Evolutionary conservation across 2,797 vertebrate species (phyloP).

Genomic region (Thalassophryne amazonica): DNA sequence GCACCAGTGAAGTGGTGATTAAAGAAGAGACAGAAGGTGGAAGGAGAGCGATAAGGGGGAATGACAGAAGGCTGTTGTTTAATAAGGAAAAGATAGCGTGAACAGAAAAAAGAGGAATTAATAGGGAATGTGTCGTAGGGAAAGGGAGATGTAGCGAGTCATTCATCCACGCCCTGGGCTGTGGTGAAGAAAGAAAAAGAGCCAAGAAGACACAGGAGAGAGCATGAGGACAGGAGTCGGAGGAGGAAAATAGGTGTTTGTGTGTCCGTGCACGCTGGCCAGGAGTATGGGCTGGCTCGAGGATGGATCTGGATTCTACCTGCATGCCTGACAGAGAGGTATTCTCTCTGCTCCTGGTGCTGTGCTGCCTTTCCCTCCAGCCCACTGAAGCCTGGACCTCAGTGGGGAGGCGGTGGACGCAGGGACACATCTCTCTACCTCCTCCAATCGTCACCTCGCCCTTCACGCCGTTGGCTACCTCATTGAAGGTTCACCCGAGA

Average conservation of each 20-base stretch:
- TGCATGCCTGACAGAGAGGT: slow-evolving; percentile 30
- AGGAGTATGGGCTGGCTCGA: slow-evolving; percentile 39
- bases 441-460: slow-evolving; percentile 5
- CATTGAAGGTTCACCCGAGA: slow-evolving; percentile 23
- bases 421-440: slow-evolving; percentile 33
- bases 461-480: slow-evolving; percentile 27
- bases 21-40: slow-evolving; percentile 56
- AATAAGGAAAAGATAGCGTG: slow-evolving; percentile 39
- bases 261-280: slow-evolving; percentile 20
- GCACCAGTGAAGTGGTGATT: slow-evolving; percentile 58
- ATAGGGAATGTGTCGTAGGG: slow-evolving; percentile 19
- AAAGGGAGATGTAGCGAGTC: slow-evolving; percentile 48
- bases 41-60: slow-evolving; percentile 42
- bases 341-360: slow-evolving; percentile 30
- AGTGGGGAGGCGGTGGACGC: slow-evolving; percentile 26
- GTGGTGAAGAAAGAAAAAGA: slow-evolving; percentile 36
- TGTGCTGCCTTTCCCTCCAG: slow-evolving; percentile 14
- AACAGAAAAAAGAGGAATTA: slow-evolving; percentile 12
- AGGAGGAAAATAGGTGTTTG: slow-evolving; percentile 28
- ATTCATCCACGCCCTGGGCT: slow-evolving; percentile 65
- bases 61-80: slow-evolving; percentile 43
- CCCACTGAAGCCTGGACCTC: slow-evolving; percentile 33
- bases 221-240: slow-evolving; percentile 35
- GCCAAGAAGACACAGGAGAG: slow-evolving; percentile 38
- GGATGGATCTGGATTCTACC: slow-evolving; percentile 55